Percentiles rank a stretch among this genome's conserved stretches.
Conservation (phyloP, 1,140 invertebrate genomes). For the Halictus rubicundus region DNA sequence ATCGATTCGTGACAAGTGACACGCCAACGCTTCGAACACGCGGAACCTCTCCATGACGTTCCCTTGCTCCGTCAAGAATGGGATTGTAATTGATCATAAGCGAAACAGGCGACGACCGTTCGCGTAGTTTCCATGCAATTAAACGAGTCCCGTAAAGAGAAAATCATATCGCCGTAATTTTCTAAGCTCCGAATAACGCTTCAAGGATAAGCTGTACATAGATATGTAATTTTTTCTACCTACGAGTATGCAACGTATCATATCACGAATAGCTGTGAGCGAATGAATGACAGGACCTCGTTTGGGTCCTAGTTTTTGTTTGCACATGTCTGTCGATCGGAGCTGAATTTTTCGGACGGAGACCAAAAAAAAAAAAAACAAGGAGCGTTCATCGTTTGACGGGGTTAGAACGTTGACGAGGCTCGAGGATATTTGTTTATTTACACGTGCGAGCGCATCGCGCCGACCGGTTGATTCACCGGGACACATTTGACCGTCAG, state of each 20-base stretch:
- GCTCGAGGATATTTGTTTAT: conserved; percentile 25
- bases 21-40: not conserved
- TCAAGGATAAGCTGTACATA: not conserved
- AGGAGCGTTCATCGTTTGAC: not conserved
- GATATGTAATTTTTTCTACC: not conserved
- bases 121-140: not conserved
- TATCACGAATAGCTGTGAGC: not conserved
- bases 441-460: conserved; percentile 24
- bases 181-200: too few relatives aligned
- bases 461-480: conserved; percentile 47
- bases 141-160: fast-evolving
- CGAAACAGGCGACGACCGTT: not conserved
- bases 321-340: not conserved
- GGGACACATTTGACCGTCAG: conserved; percentile 43
- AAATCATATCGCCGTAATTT: not conserved
- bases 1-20: not conserved
- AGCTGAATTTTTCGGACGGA: not conserved
- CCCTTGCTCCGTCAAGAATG: not conserved
- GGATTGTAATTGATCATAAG: too few relatives aligned
- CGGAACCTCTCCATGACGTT: not conserved
- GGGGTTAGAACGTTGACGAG: not conserved
- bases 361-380: too few relatives aligned
- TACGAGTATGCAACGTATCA: not conserved
- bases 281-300: not conserved
- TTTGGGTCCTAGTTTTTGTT: not conserved